Evolutionary conservation across 2,888 invertebrate genomes (phyloP), one percentile per base, ranked within the genome.

Genomic region (Amphiduros pacificus): DNA sequence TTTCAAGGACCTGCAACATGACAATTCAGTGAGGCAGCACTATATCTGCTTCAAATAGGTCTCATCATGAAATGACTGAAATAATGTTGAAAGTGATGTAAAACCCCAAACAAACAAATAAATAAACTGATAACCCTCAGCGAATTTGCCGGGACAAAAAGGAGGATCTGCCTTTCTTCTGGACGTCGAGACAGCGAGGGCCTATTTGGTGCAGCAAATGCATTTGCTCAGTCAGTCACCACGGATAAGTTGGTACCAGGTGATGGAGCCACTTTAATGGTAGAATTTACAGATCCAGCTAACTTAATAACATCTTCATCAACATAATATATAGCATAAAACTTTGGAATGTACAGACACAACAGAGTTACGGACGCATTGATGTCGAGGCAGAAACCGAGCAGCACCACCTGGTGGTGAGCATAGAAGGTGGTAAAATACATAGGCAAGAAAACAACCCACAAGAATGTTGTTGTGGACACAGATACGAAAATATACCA

Each of bases 401-500:
- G 53, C 36, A 65, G 55, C 14, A 55, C 61, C 49, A 60, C 48
- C 50, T 61, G 58, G 29, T 66, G 53, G 32, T 61, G 27, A 51
- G 63, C 61, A 49, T 57, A 59, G 60, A 55, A 63, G 22, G 56
- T 31, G 48, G 60, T 53, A 57, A 65, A 61, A 57, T 67, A 67
- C 20, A 61, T 56, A 1, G 67, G 67, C 27, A 65, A 31, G 55
- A 67, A 67, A 40, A 57, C 63, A 44, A 44, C 28, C 67, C 67
- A 67, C 29, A 59, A 20, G 52, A 67, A 67, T 3, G 65, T 44
- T 2, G 67, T 67, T 26, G 61, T 61, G 5, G 63, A 14, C 9
- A 65, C 63, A 28, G 65, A 61, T 20, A 65, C 55, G 55, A 65
- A 67, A 44, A 67, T 63, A 61, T 60, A 65, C 61, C 65, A 63